A percentile compares a stretch with the other conserved stretches of the same genome.
Conservation (phyloP, 2,113 vertebrate species). For the Vulpes lagopus region DNA sequence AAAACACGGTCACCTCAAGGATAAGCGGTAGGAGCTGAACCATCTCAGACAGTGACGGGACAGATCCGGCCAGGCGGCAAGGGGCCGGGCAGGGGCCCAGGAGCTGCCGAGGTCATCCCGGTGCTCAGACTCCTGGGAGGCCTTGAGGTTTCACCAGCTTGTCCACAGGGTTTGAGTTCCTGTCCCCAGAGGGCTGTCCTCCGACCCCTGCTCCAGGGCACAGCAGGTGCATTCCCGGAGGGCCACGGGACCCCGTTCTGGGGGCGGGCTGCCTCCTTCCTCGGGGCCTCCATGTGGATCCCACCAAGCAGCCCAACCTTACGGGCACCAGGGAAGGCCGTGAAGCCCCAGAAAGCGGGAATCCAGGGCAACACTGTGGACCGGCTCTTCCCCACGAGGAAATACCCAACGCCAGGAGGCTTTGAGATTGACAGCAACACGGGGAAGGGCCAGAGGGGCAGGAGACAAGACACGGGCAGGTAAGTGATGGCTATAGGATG, state of each 20-base stretch:
- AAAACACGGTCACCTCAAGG: neutral
- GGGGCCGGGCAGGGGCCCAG: too few species aligned
- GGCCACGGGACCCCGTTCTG: accelerated
- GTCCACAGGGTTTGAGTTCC: neutral
- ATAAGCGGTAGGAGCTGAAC: neutral
- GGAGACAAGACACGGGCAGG: too few species aligned
- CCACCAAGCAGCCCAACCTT: neutral
- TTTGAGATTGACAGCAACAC: accelerated
- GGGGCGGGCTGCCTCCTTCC: too few species aligned
- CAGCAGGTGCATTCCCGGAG: neutral
- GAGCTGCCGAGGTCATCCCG: neutral
- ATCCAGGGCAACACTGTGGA: neutral
- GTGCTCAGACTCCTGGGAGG: neutral
- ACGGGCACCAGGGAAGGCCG: neutral
- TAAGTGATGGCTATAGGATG: accelerated
- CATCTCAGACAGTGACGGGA: accelerated
- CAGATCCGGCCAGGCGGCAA: accelerated
- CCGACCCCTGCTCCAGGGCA: neutral
- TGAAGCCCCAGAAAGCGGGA: accelerated
- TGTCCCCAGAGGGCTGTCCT: too few species aligned
- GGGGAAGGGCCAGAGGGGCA: accelerated
- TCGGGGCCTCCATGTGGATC: neutral
- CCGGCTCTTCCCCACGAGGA: neutral
- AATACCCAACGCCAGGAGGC: accelerated
- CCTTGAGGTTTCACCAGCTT: neutral